Conservation (phyloP, 92 coral and sea anemone species). For the Meandrina meandrites region DNA sequence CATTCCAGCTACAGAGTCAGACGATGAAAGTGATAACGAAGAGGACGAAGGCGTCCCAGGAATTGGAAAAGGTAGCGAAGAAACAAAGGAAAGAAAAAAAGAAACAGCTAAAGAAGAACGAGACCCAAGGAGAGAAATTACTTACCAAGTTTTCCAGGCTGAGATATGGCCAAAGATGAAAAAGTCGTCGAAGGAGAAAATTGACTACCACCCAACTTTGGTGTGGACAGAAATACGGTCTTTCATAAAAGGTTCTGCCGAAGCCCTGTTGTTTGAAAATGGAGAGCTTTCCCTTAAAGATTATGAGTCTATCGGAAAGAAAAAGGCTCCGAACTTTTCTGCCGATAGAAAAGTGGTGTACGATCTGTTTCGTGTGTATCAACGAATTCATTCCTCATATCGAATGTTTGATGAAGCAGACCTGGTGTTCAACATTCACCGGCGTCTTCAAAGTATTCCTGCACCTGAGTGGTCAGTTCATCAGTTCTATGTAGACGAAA, state of each 20-base stretch:
- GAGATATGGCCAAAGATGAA: slow-evolving; percentile 92
- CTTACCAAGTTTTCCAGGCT: slow-evolving; percentile 77
- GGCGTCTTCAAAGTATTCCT: slow-evolving; percentile 65
- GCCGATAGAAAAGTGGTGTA: slow-evolving; percentile 79
- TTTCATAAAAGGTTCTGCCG: slow-evolving; percentile 96
- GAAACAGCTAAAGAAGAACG: slow-evolving; percentile 11
- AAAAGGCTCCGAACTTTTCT: slow-evolving; percentile 91
- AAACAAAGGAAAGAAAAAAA: slow-evolving; percentile 14
- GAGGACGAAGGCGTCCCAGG: slow-evolving; percentile 43
- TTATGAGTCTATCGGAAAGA: slow-evolving; percentile 83
- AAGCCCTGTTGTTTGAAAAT: slow-evolving; percentile 69
- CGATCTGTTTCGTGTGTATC: slow-evolving; percentile 72
- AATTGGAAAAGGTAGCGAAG: background rate
- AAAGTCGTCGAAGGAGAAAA: slow-evolving; percentile 53
- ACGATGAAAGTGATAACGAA: slow-evolving; percentile 70
- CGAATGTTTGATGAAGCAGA: slow-evolving; percentile 98
- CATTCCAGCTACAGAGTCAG: slow-evolving; percentile 72
- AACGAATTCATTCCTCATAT: slow-evolving; percentile 61
- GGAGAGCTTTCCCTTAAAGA: slow-evolving; percentile 77
- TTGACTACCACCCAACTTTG: slow-evolving; percentile 89
- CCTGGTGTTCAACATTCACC: slow-evolving; percentile 78
- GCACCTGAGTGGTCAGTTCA: slow-evolving; percentile 95
- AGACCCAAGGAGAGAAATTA: slow-evolving; percentile 89
- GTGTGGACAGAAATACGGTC: slow-evolving; percentile 98
- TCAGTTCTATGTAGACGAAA: slow-evolving; percentile 91